These are phyloP conservation scores for Drosophila picticornis DNA, from an alignment of 2,888 invertebrate species.

Conservation along the genomic window DNA sequence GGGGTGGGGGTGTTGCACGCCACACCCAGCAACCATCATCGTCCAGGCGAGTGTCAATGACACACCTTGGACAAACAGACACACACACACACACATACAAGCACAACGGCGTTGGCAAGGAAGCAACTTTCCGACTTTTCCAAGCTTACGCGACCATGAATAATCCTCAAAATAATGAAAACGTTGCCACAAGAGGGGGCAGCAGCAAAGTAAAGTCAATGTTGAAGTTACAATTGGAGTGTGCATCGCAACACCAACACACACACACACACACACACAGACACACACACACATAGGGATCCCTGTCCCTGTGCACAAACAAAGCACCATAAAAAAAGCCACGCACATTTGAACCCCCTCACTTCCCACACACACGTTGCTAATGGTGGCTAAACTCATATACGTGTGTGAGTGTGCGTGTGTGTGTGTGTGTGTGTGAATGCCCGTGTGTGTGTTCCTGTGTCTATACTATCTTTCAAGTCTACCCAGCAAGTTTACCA, in stretches of 20 bases:
- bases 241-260: slow-evolving; percentile 6
- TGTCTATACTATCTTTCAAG: slow-evolving; percentile 2
- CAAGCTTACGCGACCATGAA: slow-evolving; percentile 54
- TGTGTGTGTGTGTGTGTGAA: neutral
- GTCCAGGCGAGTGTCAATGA: slow-evolving; percentile 62
- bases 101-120: slow-evolving; percentile 39
- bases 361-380: slow-evolving; percentile 11
- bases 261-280: neutral
- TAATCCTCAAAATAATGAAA: slow-evolving; percentile 50
- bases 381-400: slow-evolving; percentile 38
- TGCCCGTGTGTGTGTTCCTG: neutral
- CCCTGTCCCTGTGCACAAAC: slow-evolving; percentile 39
- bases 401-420: neutral
- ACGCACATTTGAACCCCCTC: slow-evolving; percentile 26
- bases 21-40: slow-evolving; percentile 55
- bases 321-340: slow-evolving; percentile 30
- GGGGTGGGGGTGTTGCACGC: slow-evolving; percentile 36
- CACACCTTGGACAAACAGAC: slow-evolving; percentile 65
- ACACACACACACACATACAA: slow-evolving; percentile 15
- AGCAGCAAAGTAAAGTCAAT: slow-evolving; percentile 22
- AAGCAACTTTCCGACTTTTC: slow-evolving; percentile 43
- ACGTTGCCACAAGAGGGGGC: neutral
- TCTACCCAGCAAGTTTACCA: slow-evolving; percentile 14
- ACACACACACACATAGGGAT: slow-evolving; percentile 10
- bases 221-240: slow-evolving; percentile 37